These are phyloP conservation scores for Sycophaga agraensis DNA, from an alignment of 1,140 invertebrate genomes.

Conservation along the genomic window DNA sequence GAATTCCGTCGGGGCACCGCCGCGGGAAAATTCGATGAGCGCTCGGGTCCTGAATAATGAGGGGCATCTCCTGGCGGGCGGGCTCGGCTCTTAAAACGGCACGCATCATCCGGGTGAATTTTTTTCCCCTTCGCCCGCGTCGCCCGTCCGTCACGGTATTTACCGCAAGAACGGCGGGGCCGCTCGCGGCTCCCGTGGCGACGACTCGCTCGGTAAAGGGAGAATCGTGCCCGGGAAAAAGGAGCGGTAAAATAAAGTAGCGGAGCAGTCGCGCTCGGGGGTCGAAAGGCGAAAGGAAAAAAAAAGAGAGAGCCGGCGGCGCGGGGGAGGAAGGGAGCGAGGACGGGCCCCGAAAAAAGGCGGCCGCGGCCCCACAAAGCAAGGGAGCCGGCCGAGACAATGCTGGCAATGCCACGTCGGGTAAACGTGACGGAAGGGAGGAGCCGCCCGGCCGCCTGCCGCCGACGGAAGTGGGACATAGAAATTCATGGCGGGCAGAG, in stretches of 20 bases:
- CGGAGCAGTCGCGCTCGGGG: background rate
- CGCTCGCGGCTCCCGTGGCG: too few species aligned
- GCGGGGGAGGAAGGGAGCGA: background rate
- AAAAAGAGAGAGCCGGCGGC: background rate
- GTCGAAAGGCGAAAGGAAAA: background rate
- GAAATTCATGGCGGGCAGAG: conserved; percentile 39
- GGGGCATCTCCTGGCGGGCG: too few species aligned
- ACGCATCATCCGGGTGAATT: too few species aligned
- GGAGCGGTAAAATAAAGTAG: background rate
- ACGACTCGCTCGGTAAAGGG: conserved; percentile 1
- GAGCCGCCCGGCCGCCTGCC: background rate
- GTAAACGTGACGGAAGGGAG: conserved; percentile 27
- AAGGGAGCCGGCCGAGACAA: conserved; percentile 3
- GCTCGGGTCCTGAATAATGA: too few species aligned
- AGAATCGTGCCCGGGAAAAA: background rate
- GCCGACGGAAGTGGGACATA: conserved; percentile 32
- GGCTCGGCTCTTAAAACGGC: too few species aligned
- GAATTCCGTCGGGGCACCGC: too few species aligned
- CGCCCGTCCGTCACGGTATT: background rate
- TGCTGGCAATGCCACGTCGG: conserved; percentile 24
- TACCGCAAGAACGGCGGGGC: conserved; percentile 3
- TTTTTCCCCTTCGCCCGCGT: too few species aligned
- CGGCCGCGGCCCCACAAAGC: background rate
- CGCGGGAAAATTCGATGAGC: too few species aligned
- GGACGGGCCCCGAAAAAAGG: background rate